phyloP scores from a whole-genome alignment of 2,113 vertebrate genomes.

The Ophthalmolycus amberensis region DNA sequence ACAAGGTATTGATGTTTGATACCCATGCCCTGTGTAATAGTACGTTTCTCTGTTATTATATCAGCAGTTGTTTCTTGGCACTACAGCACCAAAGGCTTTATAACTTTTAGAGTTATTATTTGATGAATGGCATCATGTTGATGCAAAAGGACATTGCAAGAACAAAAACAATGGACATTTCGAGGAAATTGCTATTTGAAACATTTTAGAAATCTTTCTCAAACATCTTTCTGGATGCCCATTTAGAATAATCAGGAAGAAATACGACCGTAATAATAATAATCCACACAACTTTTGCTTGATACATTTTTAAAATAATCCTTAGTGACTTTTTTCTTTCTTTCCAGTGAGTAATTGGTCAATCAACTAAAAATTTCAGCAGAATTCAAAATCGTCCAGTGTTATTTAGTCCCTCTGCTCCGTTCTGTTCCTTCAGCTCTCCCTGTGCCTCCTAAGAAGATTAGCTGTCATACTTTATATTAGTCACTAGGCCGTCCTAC shows the following conservation, averaged over 20 bases:
- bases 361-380: not conserved
- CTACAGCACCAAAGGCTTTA: not conserved
- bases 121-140: not conserved
- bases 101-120: not conserved
- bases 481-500: conserved; percentile 38
- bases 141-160: not conserved
- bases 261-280: not conserved
- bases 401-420: not conserved
- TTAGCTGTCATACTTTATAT: conserved; percentile 50
- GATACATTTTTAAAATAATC: not conserved
- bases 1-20: not conserved
- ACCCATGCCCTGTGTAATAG: too few relatives aligned
- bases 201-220: not conserved
- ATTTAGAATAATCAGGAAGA: not conserved
- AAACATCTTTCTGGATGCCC: not conserved
- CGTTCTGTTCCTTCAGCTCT: conserved; percentile 20
- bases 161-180: not conserved
- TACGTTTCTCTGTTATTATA: too few relatives aligned
- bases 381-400: not conserved
- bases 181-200: not conserved
- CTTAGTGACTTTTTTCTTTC: not conserved
- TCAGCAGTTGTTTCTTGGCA: too few relatives aligned
- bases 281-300: not conserved
- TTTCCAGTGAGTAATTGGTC: not conserved
- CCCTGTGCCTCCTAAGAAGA: conserved; percentile 57